Base-by-base conservation (phyloP, 2,113 vertebrate genomes). In the Proterorhinus semilunaris region DNA sequence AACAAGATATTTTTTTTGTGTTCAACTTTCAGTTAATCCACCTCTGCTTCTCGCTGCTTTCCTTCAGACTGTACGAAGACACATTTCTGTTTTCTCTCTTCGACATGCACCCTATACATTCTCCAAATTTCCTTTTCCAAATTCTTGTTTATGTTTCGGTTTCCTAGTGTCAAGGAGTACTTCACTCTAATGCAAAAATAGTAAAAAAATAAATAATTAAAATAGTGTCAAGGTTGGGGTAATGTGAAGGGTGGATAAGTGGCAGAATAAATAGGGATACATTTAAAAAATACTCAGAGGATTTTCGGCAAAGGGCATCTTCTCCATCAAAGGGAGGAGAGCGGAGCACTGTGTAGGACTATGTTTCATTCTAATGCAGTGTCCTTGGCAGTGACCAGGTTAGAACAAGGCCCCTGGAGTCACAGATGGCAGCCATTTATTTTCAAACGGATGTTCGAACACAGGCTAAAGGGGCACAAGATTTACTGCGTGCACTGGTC, bases 371-470 rank as follows among this genome's bases (percentile, higher is more conserved):
- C 36, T 61, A 66, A 69, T 15, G 66, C 70, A 45, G 71, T 79
- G 88, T 87, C 90, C 87, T 91, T 91, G 87, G 88, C 82, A 75
- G 53, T 61, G 61, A 6, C 77, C 44, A 81, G 75, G 82, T 87
- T 76, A 63, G 53, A 79, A 61, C 15, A 7, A 6, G 15, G 58
- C 58, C 58, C 58, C 58, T 45, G 42, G 58, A 61, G 58, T 61
- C 58, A 61, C 44, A 44, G 36, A 61, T 61, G 58, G 58, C 36
- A n/a, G 42, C 58, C 58, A 61, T 61, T 44, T 61, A 61, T 61
- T 61, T 44, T 61, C 42, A 45, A n/a, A 61, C 43, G 13, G 15
- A 44, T 44, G 43, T 42, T n/a, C 42, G 2, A 61, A 13, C 49
- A 13, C 15, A 51, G 3, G 49, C 49, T 51, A 44, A 61, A 61